Evolutionary conservation across 1,140 invertebrate species (phyloP), one percentile per base, ranked within the genome.

Genomic region (Heliconius nattereri): DNA sequence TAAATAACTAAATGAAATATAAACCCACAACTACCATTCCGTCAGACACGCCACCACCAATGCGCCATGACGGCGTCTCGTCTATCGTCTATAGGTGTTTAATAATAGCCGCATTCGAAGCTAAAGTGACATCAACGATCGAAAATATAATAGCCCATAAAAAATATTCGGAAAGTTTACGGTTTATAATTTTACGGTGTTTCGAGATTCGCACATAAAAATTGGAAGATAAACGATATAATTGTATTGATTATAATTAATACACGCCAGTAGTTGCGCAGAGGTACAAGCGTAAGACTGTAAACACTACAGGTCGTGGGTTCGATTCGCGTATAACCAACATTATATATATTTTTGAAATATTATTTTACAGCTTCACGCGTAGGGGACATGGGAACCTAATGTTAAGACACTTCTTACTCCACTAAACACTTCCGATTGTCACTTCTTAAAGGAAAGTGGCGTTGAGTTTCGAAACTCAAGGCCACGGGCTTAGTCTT

Each of bases 71-170:
- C 26, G 23, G 60, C 60, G 23, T 66, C 60, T 66, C 23, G 11
- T 66, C 23, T 29, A 66, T 29, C 26, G n/a, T 66, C 26, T 26
- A 66, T 66, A 66, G 54, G 54, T 60, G 54, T 60, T 54, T 52
- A 60, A 60, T 60, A 60, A 60, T 60, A 60, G 54, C 20, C 54
- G n/a, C n/a, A n/a, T 60, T 26, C 7, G 0, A 60, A 60, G n/a
- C 54, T 60, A 11, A 60, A 60, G 54, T 60, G 54, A 60, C 54
- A 60, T 60, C 54, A 60, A 60, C 54, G 54, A 60, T 60, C n/a
- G 54, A 60, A 60, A 60, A 76, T 26, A 75, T 76, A 76, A 76
- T 76, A 70, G 32, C 29, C 45, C 60, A 37, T 76, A 71, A 76
- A 76, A 7, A 49, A 52, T 60, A 60, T 71, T 77, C 45, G 23